Base-by-base conservation (phyloP, 2,888 invertebrate species). In the Tetragonula carbonaria region DNA sequence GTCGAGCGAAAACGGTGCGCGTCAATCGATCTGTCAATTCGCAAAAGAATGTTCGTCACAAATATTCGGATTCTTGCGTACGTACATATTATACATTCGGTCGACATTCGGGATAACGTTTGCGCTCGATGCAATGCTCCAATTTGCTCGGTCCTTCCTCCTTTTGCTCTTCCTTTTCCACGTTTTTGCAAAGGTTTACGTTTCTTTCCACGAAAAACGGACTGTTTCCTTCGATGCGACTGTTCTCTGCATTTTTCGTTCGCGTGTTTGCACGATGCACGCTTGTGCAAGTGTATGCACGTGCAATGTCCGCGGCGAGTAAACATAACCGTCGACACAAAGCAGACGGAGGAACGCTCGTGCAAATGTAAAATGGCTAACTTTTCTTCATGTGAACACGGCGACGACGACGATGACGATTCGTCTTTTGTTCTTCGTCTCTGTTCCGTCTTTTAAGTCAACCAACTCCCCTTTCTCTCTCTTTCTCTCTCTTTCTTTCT, bases 301-400 rank as follows among this genome's bases (percentile, higher is more conserved):
- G 82, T 63, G 1, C 28, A 62, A 59, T 33, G 50, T 38, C n/a
- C 59, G 65, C 50, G 73, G 72, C 74, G 66, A 62, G 82, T 80
- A 88, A 88, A 84, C 70, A 86, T 74, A 80, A 80, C 80, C 76
- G 51, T n/a, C 53, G 80, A 72, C 65, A 86, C 86, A 88, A 88
- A 88, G 83, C 78, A 63, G 80, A 63, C 62, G 80, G 66, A 63
- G 80, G 62, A 78, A 83, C 78, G 71, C 81, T 86, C 79, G 85
- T 38, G 80, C 76, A 85, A 87, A 87, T 87, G 88, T 80, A 80
- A 87, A 90, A 89, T 86, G 89, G 88, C 87, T 84, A 89, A 86
- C 85, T 87, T 84, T 81, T 80, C 84, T 81, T 79, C 72, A 72
- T 63, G 74, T 73, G 63, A 73, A 74, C 71, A 38, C 8, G 8